phyloP scores from a whole-genome alignment of 1,140 invertebrate species.

The Lasaia peninsularis region DNA sequence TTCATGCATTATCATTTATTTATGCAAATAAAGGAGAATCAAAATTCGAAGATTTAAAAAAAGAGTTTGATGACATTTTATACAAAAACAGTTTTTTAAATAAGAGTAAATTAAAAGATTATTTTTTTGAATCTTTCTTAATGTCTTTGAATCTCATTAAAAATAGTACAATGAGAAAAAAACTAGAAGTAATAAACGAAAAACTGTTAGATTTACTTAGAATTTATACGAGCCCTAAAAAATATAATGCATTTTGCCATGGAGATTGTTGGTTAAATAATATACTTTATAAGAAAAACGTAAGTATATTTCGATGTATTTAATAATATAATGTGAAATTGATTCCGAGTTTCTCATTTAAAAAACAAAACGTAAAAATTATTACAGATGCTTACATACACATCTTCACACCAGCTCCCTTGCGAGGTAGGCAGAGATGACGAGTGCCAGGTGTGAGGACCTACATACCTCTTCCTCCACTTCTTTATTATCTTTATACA shows the following conservation, averaged over 20 bases:
- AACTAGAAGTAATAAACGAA: conserved; percentile 33
- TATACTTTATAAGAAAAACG: conserved; percentile 52
- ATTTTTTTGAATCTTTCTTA: conserved; percentile 55
- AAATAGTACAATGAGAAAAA: conserved; percentile 40
- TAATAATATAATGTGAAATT: too few relatives aligned
- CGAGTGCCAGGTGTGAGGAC: too few relatives aligned
- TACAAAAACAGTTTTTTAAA: conserved; percentile 52
- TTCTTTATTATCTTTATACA: too few relatives aligned
- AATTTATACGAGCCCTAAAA: conserved; percentile 36
- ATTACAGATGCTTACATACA: too few relatives aligned
- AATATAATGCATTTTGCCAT: conserved; percentile 58
- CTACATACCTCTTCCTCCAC: too few relatives aligned
- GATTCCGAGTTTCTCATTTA: too few relatives aligned
- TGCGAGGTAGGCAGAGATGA: too few relatives aligned
- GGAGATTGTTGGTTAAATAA: conserved; percentile 69
- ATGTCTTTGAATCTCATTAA: conserved; percentile 46
- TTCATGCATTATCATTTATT: conserved; percentile 56
- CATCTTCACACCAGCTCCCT: too few relatives aligned
- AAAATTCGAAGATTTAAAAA: conserved; percentile 29
- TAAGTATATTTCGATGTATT: conserved; percentile 29
- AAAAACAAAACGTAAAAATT: too few relatives aligned
- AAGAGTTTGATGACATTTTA: conserved; percentile 47
- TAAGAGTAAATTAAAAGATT: conserved; percentile 53
- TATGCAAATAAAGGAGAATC: conserved; percentile 32
- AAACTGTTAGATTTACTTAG: conserved; percentile 48